Conservation (phyloP, 2,888 invertebrate genomes). For the Watsonalla binaria region DNA sequence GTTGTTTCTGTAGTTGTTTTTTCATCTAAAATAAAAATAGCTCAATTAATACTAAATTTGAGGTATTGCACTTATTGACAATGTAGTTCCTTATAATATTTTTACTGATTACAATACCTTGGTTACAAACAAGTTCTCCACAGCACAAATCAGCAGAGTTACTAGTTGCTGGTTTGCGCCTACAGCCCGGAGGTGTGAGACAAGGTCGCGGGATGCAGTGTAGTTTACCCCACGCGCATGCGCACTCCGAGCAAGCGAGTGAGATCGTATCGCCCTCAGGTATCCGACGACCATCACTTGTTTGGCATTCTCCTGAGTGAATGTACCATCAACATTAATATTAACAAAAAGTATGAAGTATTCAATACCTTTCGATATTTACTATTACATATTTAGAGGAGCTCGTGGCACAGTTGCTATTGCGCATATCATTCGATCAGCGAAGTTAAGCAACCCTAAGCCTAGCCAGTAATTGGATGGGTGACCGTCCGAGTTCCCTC, state of each 20-base stretch:
- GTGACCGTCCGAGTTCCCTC: no score
- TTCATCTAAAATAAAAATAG: constrained; percentile 16
- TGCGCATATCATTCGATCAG: no score
- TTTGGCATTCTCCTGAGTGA: constrained; percentile 44
- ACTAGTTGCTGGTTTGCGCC: constrained; percentile 22
- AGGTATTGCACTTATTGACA: no score
- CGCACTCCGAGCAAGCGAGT: constrained; percentile 51
- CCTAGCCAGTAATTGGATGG: no score
- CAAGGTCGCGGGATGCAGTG: constrained; percentile 50
- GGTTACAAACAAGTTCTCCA: constrained; percentile 52
- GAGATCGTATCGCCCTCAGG: constrained; percentile 44
- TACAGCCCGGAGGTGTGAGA: constrained; percentile 34
- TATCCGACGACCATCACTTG: constrained; percentile 49
- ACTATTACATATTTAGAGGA: no score
- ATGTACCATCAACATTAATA: no score
- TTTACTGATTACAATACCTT: constrained; percentile 28
- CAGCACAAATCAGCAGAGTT: constrained; percentile 47
- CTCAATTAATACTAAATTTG: not conserved
- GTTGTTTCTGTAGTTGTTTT: constrained; percentile 30
- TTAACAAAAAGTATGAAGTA: no score
- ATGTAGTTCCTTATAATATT: no score
- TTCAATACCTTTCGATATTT: no score
- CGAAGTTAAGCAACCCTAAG: no score
- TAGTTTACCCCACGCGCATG: constrained; percentile 54
- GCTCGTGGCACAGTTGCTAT: no score